These are phyloP conservation scores for Atractosteus spatula DNA, from an alignment of 2,113 vertebrate species.

Conservation along the genomic window DNA sequence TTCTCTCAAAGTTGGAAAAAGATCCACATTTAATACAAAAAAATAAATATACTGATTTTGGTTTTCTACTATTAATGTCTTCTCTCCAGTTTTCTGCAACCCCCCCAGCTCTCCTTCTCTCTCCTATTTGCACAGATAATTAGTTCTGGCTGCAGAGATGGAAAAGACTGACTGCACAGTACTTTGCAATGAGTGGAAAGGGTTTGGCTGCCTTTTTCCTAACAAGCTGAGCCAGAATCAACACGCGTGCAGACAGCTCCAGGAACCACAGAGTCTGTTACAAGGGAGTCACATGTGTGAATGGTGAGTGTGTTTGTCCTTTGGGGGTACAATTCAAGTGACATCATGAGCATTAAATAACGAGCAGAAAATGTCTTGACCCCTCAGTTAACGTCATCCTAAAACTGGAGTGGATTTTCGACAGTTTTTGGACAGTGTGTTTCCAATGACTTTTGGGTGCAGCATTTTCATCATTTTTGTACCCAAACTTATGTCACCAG, in stretches of 20 bases:
- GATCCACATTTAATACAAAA: no score
- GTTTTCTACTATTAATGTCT: not conserved
- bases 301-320: not conserved
- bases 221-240: conserved; percentile 2
- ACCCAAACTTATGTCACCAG: no score
- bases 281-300: not conserved
- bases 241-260: not conserved
- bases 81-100: not conserved
- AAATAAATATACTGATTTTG: not conserved
- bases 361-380: no score
- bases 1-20: no score
- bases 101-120: not conserved
- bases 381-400: no score
- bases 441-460: no score
- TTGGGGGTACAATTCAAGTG: no score
- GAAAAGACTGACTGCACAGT: not conserved
- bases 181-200: not conserved
- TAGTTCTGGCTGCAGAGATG: conserved; percentile 7
- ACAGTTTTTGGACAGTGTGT: no score
- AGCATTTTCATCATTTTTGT: no score
- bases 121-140: not conserved
- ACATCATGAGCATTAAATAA: no score
- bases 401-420: no score
- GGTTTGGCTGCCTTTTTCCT: not conserved
- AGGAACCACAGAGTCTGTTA: no score